These are phyloP conservation scores for Lasioglossum marginatum DNA, from an alignment of 2,888 invertebrate species.

Conservation along the genomic window DNA sequence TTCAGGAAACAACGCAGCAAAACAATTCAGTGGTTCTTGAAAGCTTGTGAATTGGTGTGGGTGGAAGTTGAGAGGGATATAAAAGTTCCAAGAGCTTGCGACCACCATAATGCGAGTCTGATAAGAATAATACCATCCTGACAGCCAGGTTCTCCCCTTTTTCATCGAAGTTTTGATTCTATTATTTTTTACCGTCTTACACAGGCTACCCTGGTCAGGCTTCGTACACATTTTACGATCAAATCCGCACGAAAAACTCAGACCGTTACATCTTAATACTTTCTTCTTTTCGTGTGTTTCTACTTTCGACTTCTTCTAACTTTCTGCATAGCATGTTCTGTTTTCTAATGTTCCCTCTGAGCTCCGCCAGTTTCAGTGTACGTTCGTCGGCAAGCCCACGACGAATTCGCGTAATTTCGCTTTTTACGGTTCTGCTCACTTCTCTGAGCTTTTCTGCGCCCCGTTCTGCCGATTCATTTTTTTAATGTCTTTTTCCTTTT, in stretches of 20 bases:
- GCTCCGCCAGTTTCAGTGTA: too few relatives aligned
- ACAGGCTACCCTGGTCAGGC: constrained; percentile 1
- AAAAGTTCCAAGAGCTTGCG: not conserved
- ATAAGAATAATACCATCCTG: not conserved
- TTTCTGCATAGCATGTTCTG: too few relatives aligned
- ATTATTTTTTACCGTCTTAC: not conserved
- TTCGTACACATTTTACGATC: not conserved
- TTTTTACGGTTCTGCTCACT: too few relatives aligned
- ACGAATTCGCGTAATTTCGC: too few relatives aligned
- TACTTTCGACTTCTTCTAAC: too few relatives aligned
- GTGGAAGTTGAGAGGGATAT: not conserved
- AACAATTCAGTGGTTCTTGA: not conserved
- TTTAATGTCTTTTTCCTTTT: too few relatives aligned
- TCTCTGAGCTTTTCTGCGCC: too few relatives aligned
- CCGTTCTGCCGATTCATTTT: too few relatives aligned
- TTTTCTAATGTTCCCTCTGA: too few relatives aligned
- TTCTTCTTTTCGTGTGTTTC: not conserved
- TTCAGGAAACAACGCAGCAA: not conserved
- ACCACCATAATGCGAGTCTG: not conserved
- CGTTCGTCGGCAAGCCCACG: too few relatives aligned
- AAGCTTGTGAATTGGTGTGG: not conserved
- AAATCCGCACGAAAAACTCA: not conserved
- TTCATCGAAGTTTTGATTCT: constrained; percentile 4
- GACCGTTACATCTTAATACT: not conserved
- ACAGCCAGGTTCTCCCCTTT: not conserved